A percentile compares a stretch with the other conserved stretches of the same genome.
These are phyloP conservation scores for Harpalus rubripes DNA, from an alignment of 2,888 invertebrate genomes.

Conservation along the genomic window DNA sequence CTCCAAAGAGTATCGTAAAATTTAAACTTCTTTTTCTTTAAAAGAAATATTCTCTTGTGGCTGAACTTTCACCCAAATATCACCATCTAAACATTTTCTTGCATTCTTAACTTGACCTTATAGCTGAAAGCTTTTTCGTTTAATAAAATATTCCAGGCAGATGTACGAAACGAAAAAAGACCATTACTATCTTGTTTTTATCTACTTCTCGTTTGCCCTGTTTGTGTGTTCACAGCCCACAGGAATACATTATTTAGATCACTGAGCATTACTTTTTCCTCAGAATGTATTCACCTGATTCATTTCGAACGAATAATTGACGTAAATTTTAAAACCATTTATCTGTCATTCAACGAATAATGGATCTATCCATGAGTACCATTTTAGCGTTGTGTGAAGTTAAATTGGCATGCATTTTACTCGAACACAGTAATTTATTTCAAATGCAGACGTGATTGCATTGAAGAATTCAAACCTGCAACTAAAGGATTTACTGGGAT, in stretches of 20 bases:
- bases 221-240: not conserved
- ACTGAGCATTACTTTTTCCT: not conserved
- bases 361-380: not conserved
- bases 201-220: no score
- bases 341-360: not conserved
- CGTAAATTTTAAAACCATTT: not conserved
- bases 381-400: not conserved
- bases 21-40: conserved; percentile 33
- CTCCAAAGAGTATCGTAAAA: conserved; percentile 52
- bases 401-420: not conserved
- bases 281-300: not conserved
- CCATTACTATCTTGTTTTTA: not conserved
- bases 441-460: conserved; percentile 2
- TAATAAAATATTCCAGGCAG: not conserved
- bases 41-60: conserved; percentile 7
- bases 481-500: not conserved
- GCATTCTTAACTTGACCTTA: not conserved
- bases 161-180: not conserved
- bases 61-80: conserved; percentile 6
- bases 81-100: conserved; percentile 10
- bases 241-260: not conserved
- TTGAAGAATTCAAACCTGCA: not conserved
- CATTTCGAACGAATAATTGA: not conserved
- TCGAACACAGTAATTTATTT: not conserved
- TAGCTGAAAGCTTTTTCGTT: not conserved